phyloP scores from a whole-genome alignment of 2,113 vertebrate species.

The Chloebia gouldiae region DNA sequence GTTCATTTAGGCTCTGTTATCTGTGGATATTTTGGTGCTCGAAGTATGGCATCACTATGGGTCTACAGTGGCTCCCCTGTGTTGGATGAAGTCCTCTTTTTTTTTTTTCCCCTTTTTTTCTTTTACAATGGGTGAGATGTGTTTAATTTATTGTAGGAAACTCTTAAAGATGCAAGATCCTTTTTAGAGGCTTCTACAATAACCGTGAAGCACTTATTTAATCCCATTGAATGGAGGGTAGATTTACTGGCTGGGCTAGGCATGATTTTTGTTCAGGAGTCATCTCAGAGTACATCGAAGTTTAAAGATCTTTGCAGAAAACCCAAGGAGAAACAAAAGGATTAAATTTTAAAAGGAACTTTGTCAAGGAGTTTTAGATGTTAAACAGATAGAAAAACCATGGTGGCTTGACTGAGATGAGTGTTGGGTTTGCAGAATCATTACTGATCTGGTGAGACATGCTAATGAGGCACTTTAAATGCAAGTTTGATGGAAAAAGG shows the following conservation, averaged over 20 bases:
- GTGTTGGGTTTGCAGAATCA: conserved; percentile 28
- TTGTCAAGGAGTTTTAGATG: conserved; percentile 76
- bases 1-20: not conserved
- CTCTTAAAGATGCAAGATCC: conserved; percentile 70
- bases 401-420: conserved; percentile 31
- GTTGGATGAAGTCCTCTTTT: not conserved
- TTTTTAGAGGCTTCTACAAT: conserved; percentile 72
- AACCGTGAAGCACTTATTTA: conserved; percentile 79
- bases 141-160: conserved; percentile 80
- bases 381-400: conserved; percentile 65
- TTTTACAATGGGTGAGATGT: conserved; percentile 56
- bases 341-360: conserved; percentile 75
- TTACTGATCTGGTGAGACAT: conserved; percentile 55
- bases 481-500: conserved; percentile 71
- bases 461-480: conserved; percentile 75
- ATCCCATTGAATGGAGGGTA: conserved; percentile 72
- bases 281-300: conserved; percentile 74
- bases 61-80: conserved; percentile 25
- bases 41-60: conserved; percentile 3
- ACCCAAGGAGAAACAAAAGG: conserved; percentile 72
- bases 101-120: no score
- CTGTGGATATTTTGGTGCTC: not conserved
- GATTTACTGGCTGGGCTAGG: conserved; percentile 81
- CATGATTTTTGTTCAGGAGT: conserved; percentile 78
- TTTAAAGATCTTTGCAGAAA: conserved; percentile 76